Base-by-base conservation (phyloP, 2,888 invertebrate species). In the Cataglyphis rosenhaueri region DNA sequence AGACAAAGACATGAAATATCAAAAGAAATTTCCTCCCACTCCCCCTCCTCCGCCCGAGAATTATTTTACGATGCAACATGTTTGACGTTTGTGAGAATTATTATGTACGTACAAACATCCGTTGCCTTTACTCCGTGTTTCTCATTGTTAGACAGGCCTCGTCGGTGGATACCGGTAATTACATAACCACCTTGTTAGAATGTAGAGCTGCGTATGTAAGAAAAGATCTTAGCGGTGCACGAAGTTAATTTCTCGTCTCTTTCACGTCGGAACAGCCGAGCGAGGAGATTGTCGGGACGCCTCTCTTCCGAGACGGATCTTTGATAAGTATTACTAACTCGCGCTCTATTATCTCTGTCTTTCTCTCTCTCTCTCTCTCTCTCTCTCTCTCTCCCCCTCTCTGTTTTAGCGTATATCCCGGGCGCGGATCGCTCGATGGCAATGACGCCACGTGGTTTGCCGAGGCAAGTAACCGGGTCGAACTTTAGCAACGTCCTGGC, bases 401-500 rank as follows among this genome's bases (percentile, higher is more conserved):
- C 12, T 57, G 41, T 44, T 38, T 44, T 52, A 52, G 57, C 25
- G 59, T 66, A 32, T 41, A 55, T 84, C 55, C 66, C 32, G 61
- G 9, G 59, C 75, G 68, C 76, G 76, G 71, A 61, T 57, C 48
- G 32, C 35, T 15, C 41, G 41, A 57, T 35, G 68, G 32, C 74
- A 74, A 41, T 44, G 61, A 44, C 61, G 59, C 35, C 44, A 64
- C 59, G 64, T 35, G 44, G 81, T 25, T 21, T 32, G 35, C 68
- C 59, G 48, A 55, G 74, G 78, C 84, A 79, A 86, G 82, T 81
- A 81, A 86, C 44, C 81, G 81, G 59, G 85, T 85, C 82, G 79
- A 73, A 81, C 66, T 79, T 85, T 81, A 81, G 81, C 68, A 73
- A 81, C 81, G 83, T 85, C 75, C 82, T 66, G 84, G 88, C 88